Conservation (phyloP, 1,140 invertebrate genomes). For the Pissodes strobi region DNA sequence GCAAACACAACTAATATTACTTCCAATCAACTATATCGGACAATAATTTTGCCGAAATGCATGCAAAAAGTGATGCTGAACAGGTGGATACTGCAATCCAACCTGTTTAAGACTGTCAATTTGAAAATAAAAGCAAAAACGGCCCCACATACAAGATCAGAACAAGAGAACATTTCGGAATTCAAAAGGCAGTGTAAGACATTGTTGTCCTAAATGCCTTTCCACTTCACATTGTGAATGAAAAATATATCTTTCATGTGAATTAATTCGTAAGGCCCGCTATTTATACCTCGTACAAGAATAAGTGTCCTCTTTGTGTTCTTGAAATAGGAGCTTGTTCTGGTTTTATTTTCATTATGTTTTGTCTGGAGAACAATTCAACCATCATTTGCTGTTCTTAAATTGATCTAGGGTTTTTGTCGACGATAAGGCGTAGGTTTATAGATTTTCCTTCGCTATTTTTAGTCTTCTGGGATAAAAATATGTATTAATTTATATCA, state of each 20-base stretch:
- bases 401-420: neutral
- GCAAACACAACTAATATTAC: too few relatives aligned
- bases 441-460: neutral
- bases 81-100: too few relatives aligned
- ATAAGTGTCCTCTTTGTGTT: slow-evolving; percentile 41
- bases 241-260: slow-evolving; percentile 40
- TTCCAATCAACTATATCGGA: too few relatives aligned
- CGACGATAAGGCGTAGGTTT: neutral
- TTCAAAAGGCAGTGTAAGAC: slow-evolving; percentile 34
- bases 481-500: too few relatives aligned
- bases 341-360: slow-evolving; percentile 40
- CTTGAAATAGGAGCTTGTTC: slow-evolving; percentile 35
- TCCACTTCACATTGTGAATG: slow-evolving; percentile 37
- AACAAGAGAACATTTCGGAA: slow-evolving; percentile 26
- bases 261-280: slow-evolving; percentile 38
- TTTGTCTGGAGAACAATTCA: slow-evolving; percentile 38
- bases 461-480: too few relatives aligned
- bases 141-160: neutral
- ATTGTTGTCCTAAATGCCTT: slow-evolving; percentile 37
- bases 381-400: slow-evolving; percentile 14
- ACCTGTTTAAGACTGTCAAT: too few relatives aligned
- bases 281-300: slow-evolving; percentile 40
- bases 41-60: too few relatives aligned
- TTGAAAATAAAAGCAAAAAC: too few relatives aligned
- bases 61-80: too few relatives aligned